Evolutionary conservation across 2,888 invertebrate genomes (phyloP).

Genomic region (Sarcophaga carnaria): DNA sequence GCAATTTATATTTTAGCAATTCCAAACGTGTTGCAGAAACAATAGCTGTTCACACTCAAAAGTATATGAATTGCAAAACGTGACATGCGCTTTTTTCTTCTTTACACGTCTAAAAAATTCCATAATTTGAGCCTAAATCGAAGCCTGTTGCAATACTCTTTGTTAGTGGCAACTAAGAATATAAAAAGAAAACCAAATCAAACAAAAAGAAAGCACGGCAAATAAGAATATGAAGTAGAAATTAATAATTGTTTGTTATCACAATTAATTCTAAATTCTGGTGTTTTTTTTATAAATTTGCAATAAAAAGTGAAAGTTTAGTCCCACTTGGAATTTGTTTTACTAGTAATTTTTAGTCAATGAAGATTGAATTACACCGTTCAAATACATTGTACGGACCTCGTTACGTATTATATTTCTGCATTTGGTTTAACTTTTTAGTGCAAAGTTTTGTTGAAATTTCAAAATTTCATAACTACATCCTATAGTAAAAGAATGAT

Average conservation of each 20-base stretch:
- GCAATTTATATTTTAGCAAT: constrained; percentile 80
- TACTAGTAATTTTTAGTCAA: no score
- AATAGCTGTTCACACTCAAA: constrained; percentile 72
- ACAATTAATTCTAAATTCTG: no score
- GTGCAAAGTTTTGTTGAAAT: no score
- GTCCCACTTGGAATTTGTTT: no score
- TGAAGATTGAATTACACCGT: no score
- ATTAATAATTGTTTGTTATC: constrained; percentile 1
- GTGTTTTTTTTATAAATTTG: no score
- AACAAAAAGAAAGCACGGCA: neutral
- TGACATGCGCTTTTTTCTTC: constrained; percentile 81
- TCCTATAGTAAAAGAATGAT: no score
- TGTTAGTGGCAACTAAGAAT: neutral
- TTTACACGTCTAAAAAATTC: constrained; percentile 79
- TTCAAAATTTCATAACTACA: no score
- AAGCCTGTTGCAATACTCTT: neutral
- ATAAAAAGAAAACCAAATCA: neutral
- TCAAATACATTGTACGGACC: no score
- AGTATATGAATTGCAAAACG: constrained; percentile 82
- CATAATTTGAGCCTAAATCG: constrained; percentile 51
- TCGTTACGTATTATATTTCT: no score
- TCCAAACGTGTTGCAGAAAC: constrained; percentile 78
- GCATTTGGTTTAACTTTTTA: no score
- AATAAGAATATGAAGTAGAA: neutral
- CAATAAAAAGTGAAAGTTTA: no score